Evolutionary conservation across 2,113 vertebrate species (phyloP), one percentile per base, ranked within the genome.

Genomic region (Trichechus manatus): DNA sequence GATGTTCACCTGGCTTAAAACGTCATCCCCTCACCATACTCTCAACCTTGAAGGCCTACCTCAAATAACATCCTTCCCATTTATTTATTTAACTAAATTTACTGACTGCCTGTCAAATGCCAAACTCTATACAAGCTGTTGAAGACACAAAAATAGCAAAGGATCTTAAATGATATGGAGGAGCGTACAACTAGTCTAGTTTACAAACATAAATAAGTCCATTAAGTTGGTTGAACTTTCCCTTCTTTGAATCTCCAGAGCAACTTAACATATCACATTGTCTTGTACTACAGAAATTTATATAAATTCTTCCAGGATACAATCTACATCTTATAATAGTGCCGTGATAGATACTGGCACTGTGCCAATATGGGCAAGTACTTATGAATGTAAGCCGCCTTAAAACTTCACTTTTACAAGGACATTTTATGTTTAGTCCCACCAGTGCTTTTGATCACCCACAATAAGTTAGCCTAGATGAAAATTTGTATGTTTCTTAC

Each of bases 401-500:
- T 74, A 77, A 92, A 85, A 64, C 14, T 47, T 17, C 56, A 63
- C 83, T 50, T 79, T 78, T 59, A 81, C 25, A 22, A 81, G n/a
- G 64, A 80, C 0, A 66, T 84, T 82, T 87, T 90, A 50, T 22
- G 33, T 59, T 79, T 79, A 64, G 53, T 61, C 64, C 17, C 70
- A 87, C 31, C 59, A 66, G 44, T 86, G 82, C 88, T 92, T 93
- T 39, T 80, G 8, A 50, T 27, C 39, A 89, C 22, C 33, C 39
- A 93, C 64, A 80, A 61, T 22, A 90, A 80, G 47, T 82, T 33
- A 93, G 44, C 22, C 89, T 89, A 79, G 59, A 82, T 74, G 50
- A 92, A 89, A 94, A 75, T 19, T 14, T 94, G 97, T 90, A 50
- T 92, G 89, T 96, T 96, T 75, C 99, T 99, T 98, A 99, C 99